Evolutionary conservation across 2,113 vertebrate species (phyloP), one percentile per base, ranked within the genome.

Genomic region (Copsychus sechellarum): DNA sequence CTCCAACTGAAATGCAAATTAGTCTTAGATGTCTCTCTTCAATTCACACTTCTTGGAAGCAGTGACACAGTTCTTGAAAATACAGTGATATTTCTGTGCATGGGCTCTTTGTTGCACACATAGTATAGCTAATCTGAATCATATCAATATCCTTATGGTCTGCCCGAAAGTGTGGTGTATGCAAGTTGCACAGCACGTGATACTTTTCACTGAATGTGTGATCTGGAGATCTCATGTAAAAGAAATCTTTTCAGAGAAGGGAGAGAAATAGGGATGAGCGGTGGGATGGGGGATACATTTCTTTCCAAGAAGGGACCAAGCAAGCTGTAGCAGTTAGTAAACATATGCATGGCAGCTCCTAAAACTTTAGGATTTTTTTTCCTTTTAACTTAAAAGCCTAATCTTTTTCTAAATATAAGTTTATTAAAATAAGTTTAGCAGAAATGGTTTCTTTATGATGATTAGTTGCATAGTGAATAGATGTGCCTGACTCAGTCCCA

Each of bases 1-100:
- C 42, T 86, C 50, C 73, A 95, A 40, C 92, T 73, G 93, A 94
- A 97, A 96, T 96, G 88, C 74, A 94, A 86, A 91, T 88, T 24
- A 85, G 47, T 36, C 38, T 45, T 90, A 87, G 61, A 72, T 85
- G 66, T 58, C 20, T 91, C 64, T 90, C 5, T 82, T 91, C 61
- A 86, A 40, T 86, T 93, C 58, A 72, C 12, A 5, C 51, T 96
- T 95, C 88, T 90, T 93, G 94, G 92, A 97, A 94, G 85, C 90
- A 81, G 42, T 90, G 87, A 83, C 67, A 82, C n/a, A 66, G 25
- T 81, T 95, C 90, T 93, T 80, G 95, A 94, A 94, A 91, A 88
- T 82, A 47, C 74, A 65, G 72, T 90, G 78, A 22, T 85, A 36
- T 82, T 96, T 95, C 73, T 87, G 62, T 94, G 96, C 69, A n/a